These are phyloP conservation scores for Ooceraea biroi DNA, from an alignment of 1,140 invertebrate species.

Conservation along the genomic window DNA sequence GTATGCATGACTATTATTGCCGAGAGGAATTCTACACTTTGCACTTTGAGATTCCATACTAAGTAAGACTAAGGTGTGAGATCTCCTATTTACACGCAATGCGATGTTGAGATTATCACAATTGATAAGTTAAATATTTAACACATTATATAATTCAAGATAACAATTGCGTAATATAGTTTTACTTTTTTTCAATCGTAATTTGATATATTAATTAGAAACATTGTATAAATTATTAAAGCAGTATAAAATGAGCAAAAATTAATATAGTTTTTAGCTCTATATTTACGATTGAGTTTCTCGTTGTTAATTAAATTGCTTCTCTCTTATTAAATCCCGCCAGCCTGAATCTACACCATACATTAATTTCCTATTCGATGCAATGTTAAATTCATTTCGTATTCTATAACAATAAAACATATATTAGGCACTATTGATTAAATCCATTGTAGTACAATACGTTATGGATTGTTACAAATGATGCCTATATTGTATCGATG, in stretches of 20 bases:
- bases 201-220: neutral
- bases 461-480: slow-evolving; percentile 9
- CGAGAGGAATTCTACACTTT: slow-evolving; percentile 1
- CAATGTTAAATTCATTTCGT: slow-evolving; percentile 8
- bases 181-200: neutral
- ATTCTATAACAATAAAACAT: neutral
- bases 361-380: slow-evolving; percentile 35
- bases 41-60: neutral
- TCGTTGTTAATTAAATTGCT: slow-evolving; percentile 21
- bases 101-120: neutral
- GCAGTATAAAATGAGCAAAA: neutral
- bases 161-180: neutral
- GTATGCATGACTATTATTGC: slow-evolving; percentile 41
- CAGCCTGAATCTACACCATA: neutral
- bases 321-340: slow-evolving; percentile 10
- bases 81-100: neutral
- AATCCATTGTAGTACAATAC: slow-evolving; percentile 5
- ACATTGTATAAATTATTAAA: neutral
- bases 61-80: neutral
- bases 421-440: slow-evolving; percentile 29
- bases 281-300: neutral
- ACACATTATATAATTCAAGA: neutral
- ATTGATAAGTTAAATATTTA: slow-evolving; percentile 6
- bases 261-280: neutral
- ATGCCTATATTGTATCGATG: neutral